A percentile compares a stretch with the other conserved stretches of the same genome.
These are phyloP conservation scores for Anas georgica DNA, from an alignment of 2,797 vertebrate species.

Conservation along the genomic window DNA sequence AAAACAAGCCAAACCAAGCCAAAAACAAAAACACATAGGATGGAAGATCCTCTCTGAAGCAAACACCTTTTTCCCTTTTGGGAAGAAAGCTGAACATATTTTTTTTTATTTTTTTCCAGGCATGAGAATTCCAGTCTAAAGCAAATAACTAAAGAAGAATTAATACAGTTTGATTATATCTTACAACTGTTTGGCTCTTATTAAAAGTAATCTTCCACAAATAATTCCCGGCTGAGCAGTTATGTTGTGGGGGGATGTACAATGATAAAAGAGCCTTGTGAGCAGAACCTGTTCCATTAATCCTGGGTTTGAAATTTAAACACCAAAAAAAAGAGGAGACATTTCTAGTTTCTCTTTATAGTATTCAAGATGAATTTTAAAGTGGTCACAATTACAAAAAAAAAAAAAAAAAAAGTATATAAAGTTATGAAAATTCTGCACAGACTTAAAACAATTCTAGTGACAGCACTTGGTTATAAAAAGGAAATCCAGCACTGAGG, in stretches of 20 bases:
- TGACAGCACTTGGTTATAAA: neutral
- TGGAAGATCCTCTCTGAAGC: neutral
- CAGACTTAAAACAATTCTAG: neutral
- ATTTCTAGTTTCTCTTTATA: neutral
- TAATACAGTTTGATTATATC: neutral
- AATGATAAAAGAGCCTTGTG: neutral
- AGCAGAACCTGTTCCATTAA: neutral
- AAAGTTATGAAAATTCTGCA: neutral
- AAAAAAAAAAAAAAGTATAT: too few species aligned
- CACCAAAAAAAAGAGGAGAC: neutral
- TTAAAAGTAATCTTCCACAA: neutral
- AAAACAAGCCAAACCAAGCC: too few species aligned
- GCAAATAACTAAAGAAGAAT: neutral
- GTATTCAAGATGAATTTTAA: neutral
- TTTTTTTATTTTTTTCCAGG: neutral
- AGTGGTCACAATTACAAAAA: neutral
- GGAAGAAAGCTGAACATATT: neutral
- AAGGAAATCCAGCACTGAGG: neutral
- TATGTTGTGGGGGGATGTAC: rapidly evolving
- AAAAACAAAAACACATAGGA: neutral
- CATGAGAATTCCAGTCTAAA: neutral
- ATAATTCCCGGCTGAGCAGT: neutral
- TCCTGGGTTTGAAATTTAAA: neutral
- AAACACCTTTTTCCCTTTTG: neutral
- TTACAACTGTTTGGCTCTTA: neutral